Conservation (phyloP, 2,797 vertebrate species). For the Amblyopsis hoosieri region DNA sequence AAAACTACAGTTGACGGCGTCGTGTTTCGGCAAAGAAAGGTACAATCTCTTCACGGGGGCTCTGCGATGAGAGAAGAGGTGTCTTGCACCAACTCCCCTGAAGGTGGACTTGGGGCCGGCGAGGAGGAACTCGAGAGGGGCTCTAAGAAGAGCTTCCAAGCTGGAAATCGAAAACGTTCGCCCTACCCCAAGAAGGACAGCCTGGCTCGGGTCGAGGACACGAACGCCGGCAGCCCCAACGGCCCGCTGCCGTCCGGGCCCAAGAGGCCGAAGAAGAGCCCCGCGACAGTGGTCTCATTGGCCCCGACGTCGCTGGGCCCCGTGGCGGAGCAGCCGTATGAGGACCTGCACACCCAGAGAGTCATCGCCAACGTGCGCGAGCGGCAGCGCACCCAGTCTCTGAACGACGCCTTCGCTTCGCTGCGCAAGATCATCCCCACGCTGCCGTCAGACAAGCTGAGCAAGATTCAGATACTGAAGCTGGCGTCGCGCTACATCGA, state of each 20-base stretch:
- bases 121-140: slow-evolving; percentile 80
- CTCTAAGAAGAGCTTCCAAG: slow-evolving; percentile 71
- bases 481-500: slow-evolving; percentile 88
- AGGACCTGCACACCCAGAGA: slow-evolving; percentile 84
- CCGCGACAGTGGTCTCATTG: slow-evolving; percentile 55
- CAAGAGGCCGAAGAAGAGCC: slow-evolving; percentile 81
- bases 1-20: slow-evolving; percentile 45
- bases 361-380: slow-evolving; percentile 87
- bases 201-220: slow-evolving; percentile 67
- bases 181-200: slow-evolving; percentile 68
- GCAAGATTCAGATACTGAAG: slow-evolving; percentile 91
- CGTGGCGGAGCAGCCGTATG: slow-evolving; percentile 73
- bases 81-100: slow-evolving; percentile 81
- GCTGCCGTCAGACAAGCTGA: slow-evolving; percentile 88
- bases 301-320: slow-evolving; percentile 66
- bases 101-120: slow-evolving; percentile 80
- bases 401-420: slow-evolving; percentile 87
- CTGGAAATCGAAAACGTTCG: slow-evolving; percentile 73
- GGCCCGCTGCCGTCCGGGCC: slow-evolving; percentile 67
- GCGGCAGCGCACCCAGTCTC: slow-evolving; percentile 85
- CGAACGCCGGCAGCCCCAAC: slow-evolving; percentile 66
- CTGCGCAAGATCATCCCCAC: slow-evolving; percentile 89
- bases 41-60: slow-evolving; percentile 7
- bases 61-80: slow-evolving; percentile 83
- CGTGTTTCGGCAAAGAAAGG: slow-evolving; percentile 47